Evolutionary conservation across 2,113 vertebrate species (phyloP).

Genomic region (Seriola aureovittata): DNA sequence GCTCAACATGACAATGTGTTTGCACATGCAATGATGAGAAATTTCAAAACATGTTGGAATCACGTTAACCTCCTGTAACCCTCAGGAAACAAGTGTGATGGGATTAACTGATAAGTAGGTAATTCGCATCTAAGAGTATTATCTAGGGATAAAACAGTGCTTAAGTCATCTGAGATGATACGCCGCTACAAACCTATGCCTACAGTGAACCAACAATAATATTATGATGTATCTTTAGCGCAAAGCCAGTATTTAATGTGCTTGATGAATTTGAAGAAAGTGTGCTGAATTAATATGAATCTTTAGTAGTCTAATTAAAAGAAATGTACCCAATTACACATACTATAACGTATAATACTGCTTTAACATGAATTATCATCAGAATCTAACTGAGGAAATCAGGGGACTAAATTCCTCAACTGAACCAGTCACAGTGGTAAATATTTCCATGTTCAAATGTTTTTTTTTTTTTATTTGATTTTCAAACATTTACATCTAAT

Average conservation of each 20-base stretch:
- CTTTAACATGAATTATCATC: neutral
- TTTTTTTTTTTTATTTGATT: neutral
- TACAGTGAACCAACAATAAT: constrained; percentile 48
- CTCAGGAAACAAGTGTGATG: constrained; percentile 63
- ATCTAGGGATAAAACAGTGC: constrained; percentile 64
- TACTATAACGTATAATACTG: constrained; percentile 1
- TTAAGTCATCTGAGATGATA: constrained; percentile 59
- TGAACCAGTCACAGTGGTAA: neutral
- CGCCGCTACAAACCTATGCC: constrained; percentile 25
- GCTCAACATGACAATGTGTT: constrained; percentile 33
- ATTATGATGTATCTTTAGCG: constrained; percentile 42
- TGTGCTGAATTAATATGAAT: constrained; percentile 51
- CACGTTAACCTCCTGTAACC: constrained; percentile 53
- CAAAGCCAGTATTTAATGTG: constrained; percentile 23
- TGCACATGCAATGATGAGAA: constrained; percentile 43
- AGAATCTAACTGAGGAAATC: neutral
- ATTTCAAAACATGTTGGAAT: constrained; percentile 68
- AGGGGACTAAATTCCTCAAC: neutral
- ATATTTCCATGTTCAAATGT: neutral
- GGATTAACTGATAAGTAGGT: constrained; percentile 73
- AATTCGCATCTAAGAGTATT: constrained; percentile 68
- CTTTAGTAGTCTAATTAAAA: constrained; percentile 55
- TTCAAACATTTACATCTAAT: neutral
- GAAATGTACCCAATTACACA: constrained; percentile 21
- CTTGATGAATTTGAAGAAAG: constrained; percentile 17